These are phyloP conservation scores for Phylloscopus whistleri DNA, from an alignment of 2,113 vertebrate genomes.

Conservation along the genomic window DNA sequence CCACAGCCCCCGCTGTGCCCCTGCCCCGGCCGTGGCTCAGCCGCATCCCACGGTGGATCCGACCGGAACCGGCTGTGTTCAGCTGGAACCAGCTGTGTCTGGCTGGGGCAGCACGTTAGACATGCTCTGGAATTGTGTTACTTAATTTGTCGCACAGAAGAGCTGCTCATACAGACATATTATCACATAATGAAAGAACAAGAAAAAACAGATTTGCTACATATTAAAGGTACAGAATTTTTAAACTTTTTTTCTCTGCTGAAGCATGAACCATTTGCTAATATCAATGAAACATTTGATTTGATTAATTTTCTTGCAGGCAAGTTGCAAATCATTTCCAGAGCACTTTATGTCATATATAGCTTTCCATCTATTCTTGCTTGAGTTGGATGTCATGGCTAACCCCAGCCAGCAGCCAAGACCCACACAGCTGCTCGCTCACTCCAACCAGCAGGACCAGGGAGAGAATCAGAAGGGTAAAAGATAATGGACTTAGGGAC, in stretches of 20 bases:
- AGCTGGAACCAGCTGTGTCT: accelerated
- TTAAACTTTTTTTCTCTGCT: not conserved
- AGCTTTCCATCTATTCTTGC: not conserved
- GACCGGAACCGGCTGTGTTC: not conserved
- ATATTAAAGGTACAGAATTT: not conserved
- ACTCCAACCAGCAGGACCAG: not conserved
- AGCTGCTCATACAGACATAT: not conserved
- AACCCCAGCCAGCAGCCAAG: not conserved
- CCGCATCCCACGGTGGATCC: accelerated
- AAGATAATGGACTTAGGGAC: not conserved
- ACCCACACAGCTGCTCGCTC: accelerated
- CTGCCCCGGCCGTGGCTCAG: accelerated
- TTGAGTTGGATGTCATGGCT: not conserved
- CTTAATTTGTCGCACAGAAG: not conserved
- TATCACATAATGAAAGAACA: not conserved
- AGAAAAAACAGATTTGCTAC: not conserved
- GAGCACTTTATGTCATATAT: not conserved
- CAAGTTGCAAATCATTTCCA: not conserved
- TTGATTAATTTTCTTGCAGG: not conserved
- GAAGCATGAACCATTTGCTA: not conserved
- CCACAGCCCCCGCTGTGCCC: accelerated
- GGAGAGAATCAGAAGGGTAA: not conserved
- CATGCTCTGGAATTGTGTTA: not conserved
- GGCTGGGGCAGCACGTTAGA: accelerated
- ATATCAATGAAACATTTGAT: not conserved